Percentiles rank a stretch among this genome's conserved stretches.
Conservation (phyloP, 1,140 invertebrate species). For the Cydia strobilella region DNA sequence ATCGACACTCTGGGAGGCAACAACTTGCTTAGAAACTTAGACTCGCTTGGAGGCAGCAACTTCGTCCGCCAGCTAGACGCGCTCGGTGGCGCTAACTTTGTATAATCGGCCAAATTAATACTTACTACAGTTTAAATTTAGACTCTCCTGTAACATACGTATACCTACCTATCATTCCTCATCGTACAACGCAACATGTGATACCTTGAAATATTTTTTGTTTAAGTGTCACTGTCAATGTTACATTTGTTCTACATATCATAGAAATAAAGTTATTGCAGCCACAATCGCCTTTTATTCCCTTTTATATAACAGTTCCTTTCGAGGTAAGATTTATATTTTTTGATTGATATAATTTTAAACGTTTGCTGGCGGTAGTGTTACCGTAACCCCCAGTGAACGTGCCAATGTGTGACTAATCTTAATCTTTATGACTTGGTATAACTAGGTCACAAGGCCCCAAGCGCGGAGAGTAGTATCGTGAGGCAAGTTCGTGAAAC, state of each 20-base stretch:
- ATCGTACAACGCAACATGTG: constrained; percentile 29
- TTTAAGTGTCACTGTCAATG: background rate
- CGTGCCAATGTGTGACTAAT: background rate
- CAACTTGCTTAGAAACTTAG: constrained; percentile 72
- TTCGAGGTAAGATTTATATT: constrained; percentile 7
- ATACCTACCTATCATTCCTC: constrained; percentile 9
- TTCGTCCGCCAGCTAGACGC: constrained; percentile 68
- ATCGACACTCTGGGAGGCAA: constrained; percentile 74
- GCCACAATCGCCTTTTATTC: constrained; percentile 12
- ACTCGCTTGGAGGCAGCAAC: constrained; percentile 75
- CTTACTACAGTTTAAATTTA: background rate
- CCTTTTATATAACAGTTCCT: background rate
- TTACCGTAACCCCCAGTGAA: background rate
- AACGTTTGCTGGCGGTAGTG: background rate
- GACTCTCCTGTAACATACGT: constrained; percentile 15
- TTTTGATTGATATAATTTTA: background rate
- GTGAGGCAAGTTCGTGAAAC: constrained; percentile 60
- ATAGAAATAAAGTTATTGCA: constrained; percentile 29
- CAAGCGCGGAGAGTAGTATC: constrained; percentile 37
- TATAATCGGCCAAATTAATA: constrained; percentile 28
- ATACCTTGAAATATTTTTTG: constrained; percentile 17
- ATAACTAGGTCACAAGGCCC: constrained; percentile 34
- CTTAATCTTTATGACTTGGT: constrained; percentile 1
- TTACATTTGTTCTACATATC: constrained; percentile 22
- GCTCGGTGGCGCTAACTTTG: constrained; percentile 48